Conservation (phyloP, 2,113 vertebrate species). For the Rhinolophus sinicus region DNA sequence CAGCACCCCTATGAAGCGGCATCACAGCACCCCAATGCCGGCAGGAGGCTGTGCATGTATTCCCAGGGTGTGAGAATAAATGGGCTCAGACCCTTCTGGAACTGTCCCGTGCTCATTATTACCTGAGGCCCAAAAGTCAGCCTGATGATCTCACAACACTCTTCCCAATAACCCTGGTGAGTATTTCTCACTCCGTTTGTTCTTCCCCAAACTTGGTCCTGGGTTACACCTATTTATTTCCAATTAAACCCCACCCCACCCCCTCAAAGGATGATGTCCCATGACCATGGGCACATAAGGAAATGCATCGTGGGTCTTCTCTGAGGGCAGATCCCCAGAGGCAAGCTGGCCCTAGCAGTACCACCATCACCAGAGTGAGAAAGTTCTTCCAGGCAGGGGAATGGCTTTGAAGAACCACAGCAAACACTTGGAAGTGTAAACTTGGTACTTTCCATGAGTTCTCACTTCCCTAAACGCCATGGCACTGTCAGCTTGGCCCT, state of each 20-base stretch:
- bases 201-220: not conserved
- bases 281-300: not conserved
- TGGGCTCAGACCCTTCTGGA: not conserved
- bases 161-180: rapidly evolving
- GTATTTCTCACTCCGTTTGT: not conserved
- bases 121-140: not conserved
- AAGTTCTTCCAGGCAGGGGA: not conserved
- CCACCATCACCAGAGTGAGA: not conserved
- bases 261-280: not conserved
- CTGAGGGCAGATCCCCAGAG: not conserved
- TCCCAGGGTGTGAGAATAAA: not conserved
- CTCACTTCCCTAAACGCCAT: not conserved
- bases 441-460: not conserved
- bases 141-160: not conserved
- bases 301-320: not conserved
- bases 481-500: not conserved
- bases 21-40: too few relatives aligned
- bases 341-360: not conserved
- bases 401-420: not conserved
- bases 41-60: not conserved
- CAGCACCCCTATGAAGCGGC: not conserved
- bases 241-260: too few relatives aligned
- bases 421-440: rapidly evolving
- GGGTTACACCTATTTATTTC: not conserved
- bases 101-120: not conserved